phyloP scores from a whole-genome alignment of 2,113 vertebrate genomes.

The Lampris megalopsis region DNA sequence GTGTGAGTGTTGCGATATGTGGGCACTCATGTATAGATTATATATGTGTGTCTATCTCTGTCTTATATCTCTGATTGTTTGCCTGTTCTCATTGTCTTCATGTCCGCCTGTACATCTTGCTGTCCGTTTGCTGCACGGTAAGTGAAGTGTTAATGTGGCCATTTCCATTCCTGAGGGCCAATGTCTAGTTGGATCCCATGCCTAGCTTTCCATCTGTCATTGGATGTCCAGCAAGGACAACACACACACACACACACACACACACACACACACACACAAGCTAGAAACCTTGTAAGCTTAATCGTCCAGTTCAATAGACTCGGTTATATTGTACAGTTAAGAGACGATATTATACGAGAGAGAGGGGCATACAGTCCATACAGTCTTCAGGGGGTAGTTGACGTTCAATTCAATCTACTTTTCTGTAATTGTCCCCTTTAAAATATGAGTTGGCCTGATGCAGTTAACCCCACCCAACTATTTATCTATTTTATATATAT shows the following conservation, averaged over 20 bases:
- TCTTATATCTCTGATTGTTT: background rate
- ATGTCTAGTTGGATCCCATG: slow-evolving; percentile 51
- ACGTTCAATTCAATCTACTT: too few species aligned
- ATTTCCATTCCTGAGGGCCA: slow-evolving; percentile 36
- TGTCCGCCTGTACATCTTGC: background rate
- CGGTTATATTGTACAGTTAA: too few species aligned
- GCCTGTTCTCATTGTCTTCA: background rate
- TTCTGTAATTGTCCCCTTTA: too few species aligned
- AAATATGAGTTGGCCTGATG: too few species aligned
- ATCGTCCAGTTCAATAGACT: too few species aligned
- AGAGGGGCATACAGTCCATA: too few species aligned
- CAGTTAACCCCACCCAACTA: too few species aligned
- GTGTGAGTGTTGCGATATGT: background rate
- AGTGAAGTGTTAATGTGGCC: background rate
- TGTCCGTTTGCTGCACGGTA: background rate
- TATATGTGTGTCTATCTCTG: background rate
- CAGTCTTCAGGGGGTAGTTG: too few species aligned
- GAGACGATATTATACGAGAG: too few species aligned
- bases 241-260: background rate
- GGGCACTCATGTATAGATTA: background rate
- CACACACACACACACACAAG: too few species aligned
- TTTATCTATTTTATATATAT: too few species aligned
- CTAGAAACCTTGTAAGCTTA: too few species aligned
- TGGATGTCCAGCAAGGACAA: slow-evolving; percentile 49
- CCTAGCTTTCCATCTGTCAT: slow-evolving; percentile 63